These are phyloP conservation scores for Synanthedon tipuliformis DNA, from an alignment of 2,888 invertebrate genomes.

Conservation along the genomic window DNA sequence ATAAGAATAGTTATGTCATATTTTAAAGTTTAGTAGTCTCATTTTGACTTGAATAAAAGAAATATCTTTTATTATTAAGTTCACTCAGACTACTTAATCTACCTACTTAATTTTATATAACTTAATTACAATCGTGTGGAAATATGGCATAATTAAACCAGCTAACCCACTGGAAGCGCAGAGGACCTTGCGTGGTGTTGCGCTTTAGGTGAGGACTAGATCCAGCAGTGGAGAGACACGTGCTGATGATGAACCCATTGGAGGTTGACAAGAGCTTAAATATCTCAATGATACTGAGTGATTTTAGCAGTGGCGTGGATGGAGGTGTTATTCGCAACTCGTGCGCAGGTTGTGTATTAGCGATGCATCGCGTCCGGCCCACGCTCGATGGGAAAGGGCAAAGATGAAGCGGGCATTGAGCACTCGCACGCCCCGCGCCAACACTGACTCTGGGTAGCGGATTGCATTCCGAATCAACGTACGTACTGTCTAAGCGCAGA, in stretches of 20 bases:
- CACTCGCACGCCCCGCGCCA: conserved; percentile 16
- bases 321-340: not conserved
- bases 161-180: not conserved
- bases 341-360: conserved; percentile 16
- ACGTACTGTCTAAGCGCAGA: too few relatives aligned
- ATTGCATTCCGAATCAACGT: not conserved
- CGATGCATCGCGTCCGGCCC: conserved; percentile 30
- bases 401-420: conserved; percentile 24
- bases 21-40: too few relatives aligned
- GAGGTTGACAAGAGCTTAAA: too few relatives aligned
- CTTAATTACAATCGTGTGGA: too few relatives aligned
- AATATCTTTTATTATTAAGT: too few relatives aligned
- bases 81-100: too few relatives aligned
- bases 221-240: not conserved
- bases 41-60: too few relatives aligned
- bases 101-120: too few relatives aligned
- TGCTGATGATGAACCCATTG: not conserved
- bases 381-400: conserved; percentile 41
- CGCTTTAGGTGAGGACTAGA: not conserved
- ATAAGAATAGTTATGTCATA: too few relatives aligned
- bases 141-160: too few relatives aligned
- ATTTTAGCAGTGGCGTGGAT: too few relatives aligned
- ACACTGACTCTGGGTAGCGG: not conserved
- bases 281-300: too few relatives aligned
- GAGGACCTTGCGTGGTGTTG: not conserved